phyloP scores from a whole-genome alignment of 2,888 invertebrate species.

The Cryptosula pallasiana region DNA sequence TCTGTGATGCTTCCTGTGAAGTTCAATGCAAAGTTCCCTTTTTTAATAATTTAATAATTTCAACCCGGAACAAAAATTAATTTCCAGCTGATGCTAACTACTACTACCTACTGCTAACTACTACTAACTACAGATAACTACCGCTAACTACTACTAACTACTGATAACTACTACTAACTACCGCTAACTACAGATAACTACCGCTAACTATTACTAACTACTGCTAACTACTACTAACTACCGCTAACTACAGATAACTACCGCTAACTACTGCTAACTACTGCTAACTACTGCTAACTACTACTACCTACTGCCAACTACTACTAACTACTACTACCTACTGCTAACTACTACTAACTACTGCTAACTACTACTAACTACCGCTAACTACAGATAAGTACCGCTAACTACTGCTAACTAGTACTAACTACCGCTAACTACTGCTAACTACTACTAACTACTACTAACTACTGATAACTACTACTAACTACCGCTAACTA shows the following conservation, averaged over 20 bases:
- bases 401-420: not conserved
- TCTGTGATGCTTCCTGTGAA: too few species aligned
- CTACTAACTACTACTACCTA: not conserved
- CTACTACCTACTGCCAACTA: not conserved
- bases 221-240: not conserved
- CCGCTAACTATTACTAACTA: not conserved
- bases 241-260: not conserved
- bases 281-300: not conserved
- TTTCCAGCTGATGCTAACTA: not conserved
- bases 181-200: not conserved
- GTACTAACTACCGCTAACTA: not conserved
- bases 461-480: not conserved
- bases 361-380: not conserved
- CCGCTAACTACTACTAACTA: not conserved
- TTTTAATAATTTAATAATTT: too few species aligned
- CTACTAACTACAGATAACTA: not conserved
- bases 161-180: not conserved
- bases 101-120: not conserved
- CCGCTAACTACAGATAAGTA: not conserved
- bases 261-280: not conserved
- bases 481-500: not conserved
- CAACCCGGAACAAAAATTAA: too few species aligned
- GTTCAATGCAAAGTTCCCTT: too few species aligned
- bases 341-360: conserved; percentile 5
- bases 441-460: not conserved